Conservation (phyloP, 1,140 invertebrate species). For the Leptopilina clavipes region DNA sequence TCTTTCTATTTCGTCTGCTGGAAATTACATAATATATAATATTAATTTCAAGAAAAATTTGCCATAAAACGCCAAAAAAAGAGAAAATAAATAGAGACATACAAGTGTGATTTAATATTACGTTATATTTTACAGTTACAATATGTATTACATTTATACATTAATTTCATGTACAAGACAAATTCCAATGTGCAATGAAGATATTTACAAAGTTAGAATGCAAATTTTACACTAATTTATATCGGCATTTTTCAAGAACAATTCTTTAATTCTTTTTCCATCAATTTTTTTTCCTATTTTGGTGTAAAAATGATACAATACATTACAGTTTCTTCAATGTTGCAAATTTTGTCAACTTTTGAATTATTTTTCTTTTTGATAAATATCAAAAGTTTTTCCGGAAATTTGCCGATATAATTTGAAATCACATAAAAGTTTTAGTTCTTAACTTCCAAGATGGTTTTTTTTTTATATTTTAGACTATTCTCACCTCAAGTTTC, state of each 20-base stretch:
- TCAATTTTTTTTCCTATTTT: neutral
- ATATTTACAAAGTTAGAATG: slow-evolving; percentile 44
- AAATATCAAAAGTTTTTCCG: too few species aligned
- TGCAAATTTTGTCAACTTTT: too few species aligned
- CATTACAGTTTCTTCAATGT: too few species aligned
- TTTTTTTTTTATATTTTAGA: slow-evolving; percentile 44
- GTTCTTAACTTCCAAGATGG: too few species aligned
- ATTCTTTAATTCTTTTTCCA: neutral
- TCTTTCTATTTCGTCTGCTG: neutral
- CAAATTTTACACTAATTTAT: slow-evolving; percentile 27
- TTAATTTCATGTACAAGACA: slow-evolving; percentile 50
- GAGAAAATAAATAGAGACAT: neutral
- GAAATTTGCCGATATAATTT: neutral
- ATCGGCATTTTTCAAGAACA: neutral
- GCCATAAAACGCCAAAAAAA: neutral
- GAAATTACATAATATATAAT: too few species aligned
- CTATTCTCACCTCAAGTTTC: slow-evolving; percentile 43
- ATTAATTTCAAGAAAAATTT: neutral
- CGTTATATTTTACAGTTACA: neutral
- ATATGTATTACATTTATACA: slow-evolving; percentile 53
- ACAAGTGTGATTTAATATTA: slow-evolving; percentile 28
- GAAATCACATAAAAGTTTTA: neutral
- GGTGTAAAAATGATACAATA: too few species aligned
- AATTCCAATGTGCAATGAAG: slow-evolving; percentile 32
- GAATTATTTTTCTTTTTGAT: too few species aligned